Evolutionary conservation across 1,140 invertebrate species (phyloP).

Genomic region (Drosophila elegans): DNA sequence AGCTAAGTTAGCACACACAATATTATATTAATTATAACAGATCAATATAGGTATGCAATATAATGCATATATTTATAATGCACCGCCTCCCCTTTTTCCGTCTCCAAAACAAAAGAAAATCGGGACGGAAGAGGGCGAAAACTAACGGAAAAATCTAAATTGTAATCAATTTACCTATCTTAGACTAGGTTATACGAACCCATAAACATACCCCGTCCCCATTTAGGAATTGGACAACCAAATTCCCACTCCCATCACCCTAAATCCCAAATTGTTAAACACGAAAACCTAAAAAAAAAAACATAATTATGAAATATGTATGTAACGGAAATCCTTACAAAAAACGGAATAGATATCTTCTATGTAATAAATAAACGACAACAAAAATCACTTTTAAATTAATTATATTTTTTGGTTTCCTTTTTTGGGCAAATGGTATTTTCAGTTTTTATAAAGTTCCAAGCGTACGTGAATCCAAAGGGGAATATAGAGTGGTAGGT

Average conservation of each 20-base stretch:
- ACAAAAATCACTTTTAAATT: slow-evolving; percentile 40
- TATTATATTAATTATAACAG: slow-evolving; percentile 55
- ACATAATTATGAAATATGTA: slow-evolving; percentile 36
- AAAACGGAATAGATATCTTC: slow-evolving; percentile 38
- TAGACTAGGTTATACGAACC: slow-evolving; percentile 53
- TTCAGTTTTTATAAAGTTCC: not conserved
- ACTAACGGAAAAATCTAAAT: slow-evolving; percentile 51
- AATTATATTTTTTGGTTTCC: not conserved
- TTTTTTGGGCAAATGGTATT: not conserved
- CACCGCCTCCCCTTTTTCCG: slow-evolving; percentile 30
- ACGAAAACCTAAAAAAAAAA: slow-evolving; percentile 26
- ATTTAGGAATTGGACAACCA: slow-evolving; percentile 6
- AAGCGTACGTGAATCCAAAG: not conserved
- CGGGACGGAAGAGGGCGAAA: slow-evolving; percentile 5
- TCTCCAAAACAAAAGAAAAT: slow-evolving; percentile 22
- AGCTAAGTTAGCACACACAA: slow-evolving; percentile 41
- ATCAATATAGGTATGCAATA: slow-evolving; percentile 37
- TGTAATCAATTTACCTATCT: slow-evolving; percentile 74
- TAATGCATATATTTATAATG: slow-evolving; percentile 49
- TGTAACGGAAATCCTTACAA: slow-evolving; percentile 34
- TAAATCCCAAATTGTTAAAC: slow-evolving; percentile 33
- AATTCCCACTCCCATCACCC: slow-evolving; percentile 4
- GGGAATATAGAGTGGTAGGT: not conserved
- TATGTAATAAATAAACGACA: slow-evolving; percentile 48
- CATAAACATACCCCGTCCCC: slow-evolving; percentile 27